Evolutionary conservation across 2,113 vertebrate species (phyloP), one percentile per base, ranked within the genome.

Genomic region (Phrynocephalus versicolor): DNA sequence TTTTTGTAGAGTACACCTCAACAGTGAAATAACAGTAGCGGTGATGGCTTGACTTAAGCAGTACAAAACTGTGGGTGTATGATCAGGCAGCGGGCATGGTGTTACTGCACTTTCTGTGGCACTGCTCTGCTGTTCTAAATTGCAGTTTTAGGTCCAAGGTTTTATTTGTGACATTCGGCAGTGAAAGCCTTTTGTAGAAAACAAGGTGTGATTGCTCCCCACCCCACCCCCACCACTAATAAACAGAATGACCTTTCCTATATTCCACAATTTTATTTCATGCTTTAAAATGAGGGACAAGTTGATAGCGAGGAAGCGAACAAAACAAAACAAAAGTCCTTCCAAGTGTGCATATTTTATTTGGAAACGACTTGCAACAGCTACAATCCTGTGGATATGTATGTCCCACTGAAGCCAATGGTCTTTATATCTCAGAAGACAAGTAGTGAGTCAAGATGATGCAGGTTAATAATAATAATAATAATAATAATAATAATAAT

Each of bases 181-280:
- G 45, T 33, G 37, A 81, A 33, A 85, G 27, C 55, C 18, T 33
- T 79, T 70, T 35, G 9, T 60, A 64, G 76, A 72, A 85, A 81
- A 75, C 71, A 58, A 55, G 30, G 65, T 65, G 39, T 81, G 57
- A 74, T 55, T 16, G 41, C 67, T 60, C 60, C 70, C 41, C 80
- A n/a, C n/a, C n/a, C n/a, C n/a, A n/a, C n/a, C n/a, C n/a, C n/a
- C n/a, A n/a, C n/a, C n/a, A n/a, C 58, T 67, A 55, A 81, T 55
- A 86, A 67, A 60, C 33, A 81, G 39, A 80, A 81, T 81, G 79
- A 86, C 71, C 71, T 81, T 81, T 81, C 69, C 67, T 75, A 65
- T 64, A 80, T 55, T 58, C 71, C 65, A 60, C 39, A 41, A 45
- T 86, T 33, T 73, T 81, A 81, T 74, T 57, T 41, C 60, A 67